Evolutionary conservation across 2,797 vertebrate species (phyloP).

Genomic region (Hyperoplus immaculatus): DNA sequence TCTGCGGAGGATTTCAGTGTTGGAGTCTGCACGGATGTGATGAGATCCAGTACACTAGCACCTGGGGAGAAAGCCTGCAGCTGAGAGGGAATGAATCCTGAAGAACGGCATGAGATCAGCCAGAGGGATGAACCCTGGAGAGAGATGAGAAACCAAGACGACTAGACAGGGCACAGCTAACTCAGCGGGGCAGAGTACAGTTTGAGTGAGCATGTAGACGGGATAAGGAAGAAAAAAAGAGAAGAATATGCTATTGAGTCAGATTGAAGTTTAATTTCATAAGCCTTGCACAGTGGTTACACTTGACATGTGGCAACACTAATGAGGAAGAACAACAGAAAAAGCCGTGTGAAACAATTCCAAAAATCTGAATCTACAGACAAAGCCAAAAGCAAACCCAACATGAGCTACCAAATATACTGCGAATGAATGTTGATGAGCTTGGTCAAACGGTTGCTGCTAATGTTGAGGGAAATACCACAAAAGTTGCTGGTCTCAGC

Average conservation of each 20-base stretch:
- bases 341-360: background rate
- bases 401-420: background rate
- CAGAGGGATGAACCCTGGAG: constrained; percentile 60
- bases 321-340: background rate
- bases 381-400: constrained; percentile 4
- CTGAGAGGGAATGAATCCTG: constrained; percentile 49
- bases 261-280: constrained; percentile 44
- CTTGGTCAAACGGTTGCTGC: background rate
- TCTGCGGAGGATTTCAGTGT: constrained; percentile 36
- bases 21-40: constrained; percentile 42
- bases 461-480: background rate
- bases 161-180: constrained; percentile 43
- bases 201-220: constrained; percentile 45
- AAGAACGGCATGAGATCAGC: constrained; percentile 56
- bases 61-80: constrained; percentile 38
- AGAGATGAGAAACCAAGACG: constrained; percentile 49
- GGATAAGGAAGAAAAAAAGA: background rate
- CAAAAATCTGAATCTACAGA: background rate
- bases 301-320: background rate
- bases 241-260: constrained; percentile 14
- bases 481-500: background rate
- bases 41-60: constrained; percentile 29
- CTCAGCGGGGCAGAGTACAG: constrained; percentile 37
- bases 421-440: background rate
- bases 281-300: constrained; percentile 6